Evolutionary conservation across 2,888 invertebrate genomes (phyloP), one percentile per base, ranked within the genome.

Genomic region (Syritta pipiens): DNA sequence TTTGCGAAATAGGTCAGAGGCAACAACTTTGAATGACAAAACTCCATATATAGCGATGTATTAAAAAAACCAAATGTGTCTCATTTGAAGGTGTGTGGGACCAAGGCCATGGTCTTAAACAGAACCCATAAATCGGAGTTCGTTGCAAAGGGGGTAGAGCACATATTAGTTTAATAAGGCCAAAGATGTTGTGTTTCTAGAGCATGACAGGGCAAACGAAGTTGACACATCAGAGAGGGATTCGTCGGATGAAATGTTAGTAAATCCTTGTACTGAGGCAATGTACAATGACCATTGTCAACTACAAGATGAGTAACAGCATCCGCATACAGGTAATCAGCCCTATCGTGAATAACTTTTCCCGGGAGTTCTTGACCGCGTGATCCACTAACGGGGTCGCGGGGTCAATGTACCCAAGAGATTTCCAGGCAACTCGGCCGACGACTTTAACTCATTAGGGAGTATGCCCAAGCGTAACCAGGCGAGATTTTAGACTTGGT

Each of bases 21-120:
- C 71, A 6, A 63, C 46, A 42, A 7, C 42, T 1, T 24, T 81
- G 10, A n/a, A 20, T 5, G 32, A 32, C 7, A 48, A 7, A 9
- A 81, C 81, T 26, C 74, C 81, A 12, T 37, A 48, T n/a, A 46
- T 57, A n/a, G n/a, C n/a, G n/a, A n/a, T n/a, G n/a, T 55, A 30
- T 30, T n/a, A n/a, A n/a, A n/a, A n/a, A n/a, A n/a, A n/a, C n/a
- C 30, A 5, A 30, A n/a, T 9, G 30, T 30, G 30, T 30, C 5
- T 9, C 30, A 30, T 30, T 9, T 30, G 30, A 30, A 30, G 9
- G 30, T 30, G 51, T 42, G 14, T 79, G 65, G 79, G 59, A 24
- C 4, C 9, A 30, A 30, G n/a, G 30, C 9, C 30, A 30, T 30
- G 2, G 30, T 30, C 5, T 9, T 30, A 30, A 30, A 30, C 30